These are phyloP conservation scores for Amia ocellicauda DNA, from an alignment of 2,113 vertebrate genomes.

Conservation along the genomic window DNA sequence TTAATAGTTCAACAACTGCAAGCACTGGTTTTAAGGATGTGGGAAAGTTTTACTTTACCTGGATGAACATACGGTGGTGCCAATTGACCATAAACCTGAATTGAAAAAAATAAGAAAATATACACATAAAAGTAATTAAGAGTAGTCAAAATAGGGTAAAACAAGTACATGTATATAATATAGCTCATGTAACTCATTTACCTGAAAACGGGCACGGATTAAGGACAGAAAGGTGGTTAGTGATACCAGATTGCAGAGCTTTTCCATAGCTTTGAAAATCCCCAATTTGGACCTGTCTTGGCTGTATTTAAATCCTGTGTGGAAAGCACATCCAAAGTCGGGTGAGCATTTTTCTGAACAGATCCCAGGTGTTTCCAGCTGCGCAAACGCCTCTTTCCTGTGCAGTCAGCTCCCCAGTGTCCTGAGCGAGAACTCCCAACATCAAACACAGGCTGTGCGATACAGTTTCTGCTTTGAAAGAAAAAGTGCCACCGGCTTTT, in stretches of 20 bases:
- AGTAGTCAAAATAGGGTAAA: too few species aligned
- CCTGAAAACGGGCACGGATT: conserved; percentile 61
- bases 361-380: conserved; percentile 29
- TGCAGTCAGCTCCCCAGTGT: background rate
- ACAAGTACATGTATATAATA: too few species aligned
- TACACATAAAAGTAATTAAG: too few species aligned
- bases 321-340: conserved; percentile 34
- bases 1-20: too few species aligned
- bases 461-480: background rate
- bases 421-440: background rate
- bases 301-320: conserved; percentile 30
- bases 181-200: conserved; percentile 58
- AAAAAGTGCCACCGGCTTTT: too few species aligned
- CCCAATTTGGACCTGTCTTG: background rate
- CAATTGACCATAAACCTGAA: conserved; percentile 70
- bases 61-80: conserved; percentile 67
- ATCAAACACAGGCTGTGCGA: background rate
- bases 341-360: conserved; percentile 38
- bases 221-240: conserved; percentile 63
- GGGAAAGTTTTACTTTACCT: conserved; percentile 77
- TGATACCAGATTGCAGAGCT: conserved; percentile 47
- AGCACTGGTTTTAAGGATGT: too few species aligned
- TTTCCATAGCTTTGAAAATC: conserved; percentile 48
- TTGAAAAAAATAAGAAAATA: conserved; percentile 39
- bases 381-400: too few species aligned